Conservation (phyloP, 2,797 vertebrate species). For the Fistularia commersonii region DNA sequence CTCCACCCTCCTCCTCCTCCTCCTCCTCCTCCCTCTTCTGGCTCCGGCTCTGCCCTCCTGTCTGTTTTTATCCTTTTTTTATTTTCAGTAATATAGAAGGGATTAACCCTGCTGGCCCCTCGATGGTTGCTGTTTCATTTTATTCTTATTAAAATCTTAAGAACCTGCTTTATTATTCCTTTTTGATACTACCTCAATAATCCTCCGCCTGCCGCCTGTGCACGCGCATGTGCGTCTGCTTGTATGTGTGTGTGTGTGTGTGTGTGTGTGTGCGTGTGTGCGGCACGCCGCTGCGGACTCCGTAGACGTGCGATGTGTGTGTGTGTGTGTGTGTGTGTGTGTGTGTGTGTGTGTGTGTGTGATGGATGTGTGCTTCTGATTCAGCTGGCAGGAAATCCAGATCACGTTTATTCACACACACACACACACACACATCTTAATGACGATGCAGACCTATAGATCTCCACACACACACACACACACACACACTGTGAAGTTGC, state of each 20-base stretch:
- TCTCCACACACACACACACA: too few relatives aligned
- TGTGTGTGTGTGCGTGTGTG: conserved; percentile 28
- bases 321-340: conserved; percentile 19
- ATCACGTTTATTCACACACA: too few relatives aligned
- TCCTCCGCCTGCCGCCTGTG: conserved; percentile 61
- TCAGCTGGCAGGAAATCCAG: conserved; percentile 52
- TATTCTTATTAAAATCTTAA: conserved; percentile 99
- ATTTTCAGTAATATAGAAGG: conserved; percentile 98
- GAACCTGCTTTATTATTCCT: conserved; percentile 98
- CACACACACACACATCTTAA: conserved; percentile 44
- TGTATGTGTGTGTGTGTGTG: conserved; percentile 27
- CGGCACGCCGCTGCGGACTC: too few relatives aligned
- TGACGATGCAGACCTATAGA: conserved; percentile 41
- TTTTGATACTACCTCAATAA: conserved; percentile 83
- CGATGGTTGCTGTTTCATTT: conserved; percentile 96
- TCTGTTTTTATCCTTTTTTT: conserved; percentile 80
- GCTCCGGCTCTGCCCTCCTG: conserved; percentile 76
- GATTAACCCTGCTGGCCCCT: conserved; percentile 96
- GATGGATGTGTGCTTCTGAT: conserved; percentile 61
- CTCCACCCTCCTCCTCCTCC: conserved; percentile 3
- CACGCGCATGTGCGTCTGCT: too few relatives aligned
- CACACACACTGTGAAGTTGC: conserved; percentile 16
- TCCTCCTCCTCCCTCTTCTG: conserved; percentile 46
- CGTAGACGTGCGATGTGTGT: background rate
- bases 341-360: conserved; percentile 26